Base-by-base conservation (phyloP, 2,888 invertebrate genomes). In the Zygogramma bicolorata region DNA sequence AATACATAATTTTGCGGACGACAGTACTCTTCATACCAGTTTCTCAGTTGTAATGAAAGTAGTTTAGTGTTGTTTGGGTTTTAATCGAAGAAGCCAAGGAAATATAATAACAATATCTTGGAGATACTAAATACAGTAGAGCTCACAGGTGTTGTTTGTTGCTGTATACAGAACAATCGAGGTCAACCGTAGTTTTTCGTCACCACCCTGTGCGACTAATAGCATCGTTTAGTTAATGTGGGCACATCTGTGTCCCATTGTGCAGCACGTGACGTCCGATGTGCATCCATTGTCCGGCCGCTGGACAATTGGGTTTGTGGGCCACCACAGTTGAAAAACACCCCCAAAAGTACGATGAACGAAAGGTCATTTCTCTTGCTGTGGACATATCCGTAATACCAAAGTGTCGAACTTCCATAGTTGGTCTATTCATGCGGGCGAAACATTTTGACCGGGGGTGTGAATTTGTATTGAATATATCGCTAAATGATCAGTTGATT, bases 281-380 rank as follows among this genome's bases (percentile, higher is more conserved):
- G 71, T 72, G 74, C 70, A 53, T 57, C 29, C 31, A 53, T 71
- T 71, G 71, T 71, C 46, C 63, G 46, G 61, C 42, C 62, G 38
- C 58, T 46, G 71, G 68, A 63, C 71, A 71, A 71, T 63, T 63
- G 71, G 67, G 63, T 68, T 42, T 71, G 68, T 71, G 76, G 79
- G 77, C 77, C 79, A 77, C 79, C 76, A 49, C 77, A 76, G 79
- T 77, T 76, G 77, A 73, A 75, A 75, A 79, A 77, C 78, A 75
- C 72, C 77, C 66, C 71, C 70, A 68, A 77, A 75, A 75, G 70
- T 76, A 74, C 59, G 73, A 77, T 80, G n/a, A n/a, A n/a, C 77
- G 72, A 74, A 79, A 79, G 74, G 53, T 76, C 18, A 63, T 63
- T 63, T 63, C 63, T 63, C 63, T 63, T 40, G 27, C 20, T 29